phyloP scores from a whole-genome alignment of 1,140 invertebrate species.

The Limonius californicus region DNA sequence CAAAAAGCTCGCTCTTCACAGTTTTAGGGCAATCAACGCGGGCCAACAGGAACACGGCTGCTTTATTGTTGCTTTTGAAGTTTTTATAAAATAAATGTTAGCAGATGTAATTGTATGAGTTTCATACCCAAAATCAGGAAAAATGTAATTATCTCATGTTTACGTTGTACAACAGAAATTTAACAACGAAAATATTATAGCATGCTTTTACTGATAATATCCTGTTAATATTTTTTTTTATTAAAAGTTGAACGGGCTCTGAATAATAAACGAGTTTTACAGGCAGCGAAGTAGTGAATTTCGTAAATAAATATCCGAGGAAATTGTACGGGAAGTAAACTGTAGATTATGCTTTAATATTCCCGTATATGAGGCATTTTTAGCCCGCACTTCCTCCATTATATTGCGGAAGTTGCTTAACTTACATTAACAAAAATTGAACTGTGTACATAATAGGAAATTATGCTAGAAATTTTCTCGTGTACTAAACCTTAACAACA shows the following conservation, averaged over 20 bases:
- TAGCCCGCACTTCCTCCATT: conserved; percentile 6
- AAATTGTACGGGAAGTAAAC: conserved; percentile 12
- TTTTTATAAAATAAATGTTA: neutral
- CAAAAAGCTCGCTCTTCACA: conserved; percentile 1
- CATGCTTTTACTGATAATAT: neutral
- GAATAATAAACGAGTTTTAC: conserved; percentile 5
- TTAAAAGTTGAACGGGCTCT: neutral
- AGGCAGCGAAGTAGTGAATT: neutral
- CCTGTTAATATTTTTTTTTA: neutral
- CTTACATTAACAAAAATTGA: conserved; percentile 13
- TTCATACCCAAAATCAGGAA: too few relatives aligned
- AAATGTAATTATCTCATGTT: too few relatives aligned
- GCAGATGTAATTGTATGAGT: too few relatives aligned
- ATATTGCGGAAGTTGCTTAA: conserved; percentile 10
- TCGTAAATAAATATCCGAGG: conserved; percentile 7
- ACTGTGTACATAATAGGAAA: neutral
- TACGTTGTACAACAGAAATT: too few relatives aligned
- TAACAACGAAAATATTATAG: too few relatives aligned
- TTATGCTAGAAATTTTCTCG: neutral
- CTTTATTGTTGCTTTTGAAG: conserved; percentile 1
- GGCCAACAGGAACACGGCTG: neutral
- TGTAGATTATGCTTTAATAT: conserved; percentile 13
- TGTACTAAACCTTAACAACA: neutral
- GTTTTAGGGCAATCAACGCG: conserved; percentile 1
- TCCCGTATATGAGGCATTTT: conserved; percentile 11